phyloP scores from a whole-genome alignment of 2,113 vertebrate genomes.

The Gulo gulo region DNA sequence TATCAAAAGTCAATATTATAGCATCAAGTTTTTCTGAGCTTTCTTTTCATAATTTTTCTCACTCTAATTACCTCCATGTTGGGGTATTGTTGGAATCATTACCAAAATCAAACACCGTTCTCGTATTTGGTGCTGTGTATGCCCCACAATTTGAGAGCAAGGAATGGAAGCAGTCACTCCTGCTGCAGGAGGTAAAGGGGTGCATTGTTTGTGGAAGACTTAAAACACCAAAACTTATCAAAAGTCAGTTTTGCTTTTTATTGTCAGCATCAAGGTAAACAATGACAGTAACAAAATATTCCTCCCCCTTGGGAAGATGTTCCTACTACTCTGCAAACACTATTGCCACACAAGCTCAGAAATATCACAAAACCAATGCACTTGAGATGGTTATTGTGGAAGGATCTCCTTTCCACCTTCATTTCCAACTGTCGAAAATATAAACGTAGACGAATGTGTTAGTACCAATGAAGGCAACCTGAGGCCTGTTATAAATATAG shows the following conservation, averaged over 20 bases:
- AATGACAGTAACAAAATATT: conserved; percentile 4
- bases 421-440: not conserved
- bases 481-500: conserved; percentile 1
- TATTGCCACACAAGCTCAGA: not conserved
- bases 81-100: not conserved
- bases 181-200: not conserved
- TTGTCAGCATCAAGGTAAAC: not conserved
- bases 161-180: not conserved
- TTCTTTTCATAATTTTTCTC: conserved; percentile 15
- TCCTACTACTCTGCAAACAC: not conserved
- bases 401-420: not conserved
- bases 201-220: not conserved
- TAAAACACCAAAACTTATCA: not conserved
- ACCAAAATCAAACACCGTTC: not conserved
- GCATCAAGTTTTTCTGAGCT: not conserved
- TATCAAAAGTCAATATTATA: not conserved
- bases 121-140: not conserved
- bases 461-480: not conserved
- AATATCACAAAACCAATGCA: not conserved
- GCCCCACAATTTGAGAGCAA: not conserved
- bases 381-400: not conserved
- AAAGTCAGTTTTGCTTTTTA: conserved; percentile 5
- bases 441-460: conserved; percentile 17
- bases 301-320: not conserved
- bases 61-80: not conserved